Evolutionary conservation across 2,797 vertebrate genomes (phyloP).

Genomic region (Pseudomugil tenellus): DNA sequence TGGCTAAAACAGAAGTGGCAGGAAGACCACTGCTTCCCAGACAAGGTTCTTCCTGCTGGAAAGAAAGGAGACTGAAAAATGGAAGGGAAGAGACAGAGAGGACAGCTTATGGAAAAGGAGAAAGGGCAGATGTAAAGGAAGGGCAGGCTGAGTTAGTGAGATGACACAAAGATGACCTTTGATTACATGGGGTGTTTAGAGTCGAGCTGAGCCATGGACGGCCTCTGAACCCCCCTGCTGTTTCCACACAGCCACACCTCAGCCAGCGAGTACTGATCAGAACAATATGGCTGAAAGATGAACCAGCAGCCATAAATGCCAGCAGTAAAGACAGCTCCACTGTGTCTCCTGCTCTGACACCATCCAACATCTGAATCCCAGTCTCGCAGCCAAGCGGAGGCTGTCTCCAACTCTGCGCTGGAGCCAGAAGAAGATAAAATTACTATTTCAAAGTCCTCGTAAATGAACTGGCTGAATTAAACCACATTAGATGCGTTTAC

Average conservation of each 20-base stretch:
- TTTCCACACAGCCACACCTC: conserved; percentile 77
- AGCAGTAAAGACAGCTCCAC: conserved; percentile 75
- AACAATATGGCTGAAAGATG: conserved; percentile 83
- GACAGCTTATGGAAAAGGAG: conserved; percentile 52
- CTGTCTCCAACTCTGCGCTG: conserved; percentile 40
- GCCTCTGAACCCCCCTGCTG: conserved; percentile 54
- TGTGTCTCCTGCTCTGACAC: conserved; percentile 72
- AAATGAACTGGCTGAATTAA: conserved; percentile 70
- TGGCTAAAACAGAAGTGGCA: conserved; percentile 75
- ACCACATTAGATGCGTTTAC: conserved; percentile 64
- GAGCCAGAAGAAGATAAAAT: conserved; percentile 69
- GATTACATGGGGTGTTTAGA: conserved; percentile 74
- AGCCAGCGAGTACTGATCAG: conserved; percentile 64
- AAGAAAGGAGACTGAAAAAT: conserved; percentile 64
- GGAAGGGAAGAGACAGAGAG: conserved; percentile 59
- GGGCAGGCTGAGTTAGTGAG: conserved; percentile 46
- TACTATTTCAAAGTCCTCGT: conserved; percentile 69
- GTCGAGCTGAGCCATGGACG: conserved; percentile 51
- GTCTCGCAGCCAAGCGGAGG: conserved; percentile 66
- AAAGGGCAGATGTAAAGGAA: conserved; percentile 61
- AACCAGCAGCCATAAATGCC: conserved; percentile 72
- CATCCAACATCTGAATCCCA: conserved; percentile 69
- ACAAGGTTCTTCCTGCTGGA: conserved; percentile 78
- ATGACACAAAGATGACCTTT: conserved; percentile 76
- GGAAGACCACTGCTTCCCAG: conserved; percentile 81